phyloP scores from a whole-genome alignment of 2,113 vertebrate species.

The Pomatorhinus ruficollis region DNA sequence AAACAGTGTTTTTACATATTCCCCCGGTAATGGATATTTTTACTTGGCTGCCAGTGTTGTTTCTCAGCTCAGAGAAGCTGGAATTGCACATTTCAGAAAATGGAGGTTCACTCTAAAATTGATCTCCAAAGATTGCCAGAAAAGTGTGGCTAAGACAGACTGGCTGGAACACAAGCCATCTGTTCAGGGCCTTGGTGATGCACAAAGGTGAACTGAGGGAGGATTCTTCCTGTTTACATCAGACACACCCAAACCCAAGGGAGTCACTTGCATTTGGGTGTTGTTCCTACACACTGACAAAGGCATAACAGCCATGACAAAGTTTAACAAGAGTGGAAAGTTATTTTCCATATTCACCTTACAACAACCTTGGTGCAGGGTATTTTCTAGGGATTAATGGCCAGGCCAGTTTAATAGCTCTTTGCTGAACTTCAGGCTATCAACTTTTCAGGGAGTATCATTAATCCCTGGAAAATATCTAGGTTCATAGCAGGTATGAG shows the following conservation, averaged over 20 bases:
- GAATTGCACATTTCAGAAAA: slow-evolving; percentile 36
- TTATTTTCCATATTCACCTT: slow-evolving; percentile 65
- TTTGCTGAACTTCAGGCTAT: slow-evolving; percentile 70
- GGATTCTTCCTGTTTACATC: not conserved
- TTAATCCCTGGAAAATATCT: slow-evolving; percentile 74
- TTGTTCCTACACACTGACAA: not conserved
- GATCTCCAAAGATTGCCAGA: not conserved
- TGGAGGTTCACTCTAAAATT: not conserved
- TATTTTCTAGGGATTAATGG: slow-evolving; percentile 75
- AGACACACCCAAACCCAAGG: not conserved
- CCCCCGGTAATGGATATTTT: slow-evolving; percentile 57
- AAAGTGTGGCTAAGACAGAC: not conserved
- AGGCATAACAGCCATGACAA: not conserved
- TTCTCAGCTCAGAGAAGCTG: slow-evolving; percentile 23
- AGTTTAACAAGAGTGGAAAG: not conserved
- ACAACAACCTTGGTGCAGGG: slow-evolving; percentile 65
- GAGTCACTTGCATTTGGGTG: not conserved
- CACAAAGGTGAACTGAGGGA: not conserved
- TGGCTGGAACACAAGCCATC: not conserved
- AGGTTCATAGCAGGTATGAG: slow-evolving; percentile 64
- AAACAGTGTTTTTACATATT: slow-evolving; percentile 69
- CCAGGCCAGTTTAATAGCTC: slow-evolving; percentile 68
- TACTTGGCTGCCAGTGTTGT: slow-evolving; percentile 19
- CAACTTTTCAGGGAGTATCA: slow-evolving; percentile 67
- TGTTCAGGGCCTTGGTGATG: not conserved